Conservation (phyloP, 2,113 vertebrate genomes). For the Fulica atra region DNA sequence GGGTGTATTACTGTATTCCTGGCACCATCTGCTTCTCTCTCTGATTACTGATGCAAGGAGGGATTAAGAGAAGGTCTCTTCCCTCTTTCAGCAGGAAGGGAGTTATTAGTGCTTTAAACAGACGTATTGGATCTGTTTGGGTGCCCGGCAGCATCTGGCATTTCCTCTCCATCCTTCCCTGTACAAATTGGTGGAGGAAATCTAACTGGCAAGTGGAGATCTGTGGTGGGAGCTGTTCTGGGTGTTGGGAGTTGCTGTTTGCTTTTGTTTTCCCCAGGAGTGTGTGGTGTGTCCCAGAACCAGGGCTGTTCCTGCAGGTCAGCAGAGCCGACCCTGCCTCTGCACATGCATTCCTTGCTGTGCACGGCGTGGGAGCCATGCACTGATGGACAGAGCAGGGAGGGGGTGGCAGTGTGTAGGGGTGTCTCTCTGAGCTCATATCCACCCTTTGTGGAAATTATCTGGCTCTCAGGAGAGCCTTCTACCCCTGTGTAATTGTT, state of each 20-base stretch:
- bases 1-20: slow-evolving; percentile 24
- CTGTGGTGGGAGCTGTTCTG: not conserved
- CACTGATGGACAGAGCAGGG: accelerated
- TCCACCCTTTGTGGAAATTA: not conserved
- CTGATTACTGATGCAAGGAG: slow-evolving; percentile 45
- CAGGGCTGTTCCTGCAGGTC: not conserved
- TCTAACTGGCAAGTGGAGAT: not conserved
- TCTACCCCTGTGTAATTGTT: not conserved
- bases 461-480: not conserved
- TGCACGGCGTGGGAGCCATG: not conserved
- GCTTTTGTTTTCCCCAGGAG: not conserved
- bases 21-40: slow-evolving; percentile 54
- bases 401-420: too few species aligned
- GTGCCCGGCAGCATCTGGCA: slow-evolving; percentile 42
- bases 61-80: slow-evolving; percentile 38
- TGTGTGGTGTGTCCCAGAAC: not conserved
- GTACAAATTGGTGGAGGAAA: not conserved
- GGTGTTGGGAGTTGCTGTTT: not conserved
- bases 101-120: slow-evolving; percentile 35
- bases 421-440: not conserved
- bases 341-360: not conserved
- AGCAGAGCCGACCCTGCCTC: not conserved
- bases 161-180: not conserved
- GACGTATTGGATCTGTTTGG: not conserved
- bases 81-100: slow-evolving; percentile 44